Evolutionary conservation across 2,888 invertebrate species (phyloP), one percentile per base, ranked within the genome.

Genomic region (Papilio gigon): DNA sequence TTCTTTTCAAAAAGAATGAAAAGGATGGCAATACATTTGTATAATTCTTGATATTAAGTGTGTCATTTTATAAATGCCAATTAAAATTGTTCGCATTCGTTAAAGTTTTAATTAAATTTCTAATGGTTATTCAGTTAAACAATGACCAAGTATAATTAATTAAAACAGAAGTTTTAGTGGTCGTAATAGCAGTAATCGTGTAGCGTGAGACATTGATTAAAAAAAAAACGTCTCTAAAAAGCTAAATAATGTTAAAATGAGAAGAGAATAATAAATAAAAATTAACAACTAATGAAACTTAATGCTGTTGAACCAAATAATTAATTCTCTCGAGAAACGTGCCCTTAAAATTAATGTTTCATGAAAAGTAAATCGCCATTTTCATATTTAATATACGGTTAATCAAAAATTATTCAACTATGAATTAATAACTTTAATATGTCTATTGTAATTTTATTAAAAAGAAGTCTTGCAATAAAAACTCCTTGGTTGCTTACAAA

Each of bases 41-140:
- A n/a, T n/a, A n/a, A n/a, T n/a, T n/a, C n/a, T n/a, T n/a, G n/a
- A n/a, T n/a, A n/a, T n/a, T n/a, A n/a, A n/a, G n/a, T n/a, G n/a
- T n/a, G n/a, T n/a, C n/a, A n/a, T n/a, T n/a, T n/a, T n/a, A n/a
- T n/a, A n/a, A n/a, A n/a, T n/a, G n/a, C n/a, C 14, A 50, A 50
- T 25, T 50, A 14, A 50, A 50, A n/a, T n/a, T n/a, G n/a, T n/a
- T n/a, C n/a, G n/a, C n/a, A n/a, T 27, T 5, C 6, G 25, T 27
- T 50, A 50, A 30, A 30, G 53, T 30, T 53, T 53, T 53, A 53
- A 53, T 53, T 53, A 53, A 8, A 27, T 11, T 30, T n/a, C 53
- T n/a, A n/a, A 6, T 17, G 27, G n/a, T 42, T 17, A 42, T n/a
- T 42, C 20, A 44, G 11, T 20, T 1, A 20, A 44, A 0, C 3